These are phyloP conservation scores for Adelognathus sp. DNA, from an alignment of 2,888 invertebrate species.

Conservation along the genomic window DNA sequence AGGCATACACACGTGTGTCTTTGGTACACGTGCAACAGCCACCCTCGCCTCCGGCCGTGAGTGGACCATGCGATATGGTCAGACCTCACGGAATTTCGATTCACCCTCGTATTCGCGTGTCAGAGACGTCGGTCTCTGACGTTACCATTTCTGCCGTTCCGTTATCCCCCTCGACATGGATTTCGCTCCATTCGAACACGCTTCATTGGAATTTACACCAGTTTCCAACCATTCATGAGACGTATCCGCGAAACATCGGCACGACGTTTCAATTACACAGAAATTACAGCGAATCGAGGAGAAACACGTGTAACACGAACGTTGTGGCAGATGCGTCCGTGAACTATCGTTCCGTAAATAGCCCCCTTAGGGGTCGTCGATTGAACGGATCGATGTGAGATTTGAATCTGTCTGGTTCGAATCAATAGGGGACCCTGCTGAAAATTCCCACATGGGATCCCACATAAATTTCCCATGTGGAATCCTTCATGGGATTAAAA, in stretches of 20 bases:
- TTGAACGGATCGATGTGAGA: not conserved
- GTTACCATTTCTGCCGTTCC: not conserved
- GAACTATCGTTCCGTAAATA: not conserved
- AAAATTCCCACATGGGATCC: not conserved
- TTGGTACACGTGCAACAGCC: not conserved
- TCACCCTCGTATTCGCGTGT: conserved; percentile 1
- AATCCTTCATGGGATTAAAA: not conserved
- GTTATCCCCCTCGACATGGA: not conserved
- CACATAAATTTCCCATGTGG: not conserved
- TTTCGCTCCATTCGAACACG: not conserved
- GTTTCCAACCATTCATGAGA: not conserved
- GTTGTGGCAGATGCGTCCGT: not conserved
- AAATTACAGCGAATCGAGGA: not conserved
- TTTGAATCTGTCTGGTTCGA: not conserved
- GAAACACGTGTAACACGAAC: not conserved
- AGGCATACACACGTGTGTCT: not conserved
- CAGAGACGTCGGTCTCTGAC: not conserved
- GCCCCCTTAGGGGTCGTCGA: not conserved
- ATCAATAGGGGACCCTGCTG: not conserved
- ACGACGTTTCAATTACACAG: not conserved
- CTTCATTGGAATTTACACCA: conserved; percentile 32
- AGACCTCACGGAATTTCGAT: conserved; percentile 44
- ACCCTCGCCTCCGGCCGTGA: not conserved
- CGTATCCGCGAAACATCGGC: not conserved
- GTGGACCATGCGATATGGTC: conserved; percentile 2